phyloP scores from a whole-genome alignment of 1,140 invertebrate genomes.

The Philotrypesis tridentata region DNA sequence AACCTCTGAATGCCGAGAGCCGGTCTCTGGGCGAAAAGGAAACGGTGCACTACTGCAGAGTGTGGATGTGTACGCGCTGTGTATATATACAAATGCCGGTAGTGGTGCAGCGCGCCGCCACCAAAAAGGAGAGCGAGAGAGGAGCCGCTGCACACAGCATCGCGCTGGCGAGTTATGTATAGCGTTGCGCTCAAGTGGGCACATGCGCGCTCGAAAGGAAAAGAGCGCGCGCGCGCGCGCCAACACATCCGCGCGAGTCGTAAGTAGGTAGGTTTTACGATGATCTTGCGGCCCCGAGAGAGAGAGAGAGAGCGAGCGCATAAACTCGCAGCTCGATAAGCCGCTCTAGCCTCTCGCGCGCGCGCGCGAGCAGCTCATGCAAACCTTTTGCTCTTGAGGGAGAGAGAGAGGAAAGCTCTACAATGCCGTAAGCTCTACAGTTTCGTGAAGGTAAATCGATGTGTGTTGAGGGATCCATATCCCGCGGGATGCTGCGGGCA shows the following conservation, averaged over 20 bases:
- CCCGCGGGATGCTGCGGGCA: no score
- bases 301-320: constrained; percentile 49
- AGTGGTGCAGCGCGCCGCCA: no score
- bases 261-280: constrained; percentile 60
- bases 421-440: neutral
- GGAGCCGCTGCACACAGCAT: no score
- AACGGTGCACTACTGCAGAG: no score
- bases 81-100: neutral
- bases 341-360: constrained; percentile 34
- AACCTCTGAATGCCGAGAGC: no score
- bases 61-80: no score
- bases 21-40: no score
- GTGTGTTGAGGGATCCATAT: no score
- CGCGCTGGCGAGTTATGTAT: no score
- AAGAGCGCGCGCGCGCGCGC: neutral
- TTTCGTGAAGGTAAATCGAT: neutral
- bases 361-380: neutral
- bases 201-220: neutral
- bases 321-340: constrained; percentile 52
- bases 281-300: constrained; percentile 51
- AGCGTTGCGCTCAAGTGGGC: no score
- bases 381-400: constrained; percentile 36
- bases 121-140: neutral
- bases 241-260: constrained; percentile 49
- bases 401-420: no score